These are phyloP conservation scores for Urocitellus parryii DNA, from an alignment of 2,113 vertebrate species.

Conservation along the genomic window DNA sequence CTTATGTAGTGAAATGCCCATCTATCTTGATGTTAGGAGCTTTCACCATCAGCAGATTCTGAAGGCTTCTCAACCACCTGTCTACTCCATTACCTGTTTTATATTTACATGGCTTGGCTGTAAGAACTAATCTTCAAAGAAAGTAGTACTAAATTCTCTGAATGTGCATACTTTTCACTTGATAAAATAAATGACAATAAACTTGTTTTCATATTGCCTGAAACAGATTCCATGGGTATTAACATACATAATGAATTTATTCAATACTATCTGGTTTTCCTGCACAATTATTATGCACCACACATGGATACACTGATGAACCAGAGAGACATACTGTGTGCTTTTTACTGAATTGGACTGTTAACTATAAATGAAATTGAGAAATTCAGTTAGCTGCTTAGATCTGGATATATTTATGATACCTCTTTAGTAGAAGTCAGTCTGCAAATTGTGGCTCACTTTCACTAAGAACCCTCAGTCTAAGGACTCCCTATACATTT, in stretches of 20 bases:
- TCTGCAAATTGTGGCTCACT: not conserved
- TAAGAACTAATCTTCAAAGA: conserved; percentile 34
- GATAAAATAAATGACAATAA: conserved; percentile 53
- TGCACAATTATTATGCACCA: not conserved
- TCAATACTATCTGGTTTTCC: not conserved
- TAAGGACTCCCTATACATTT: not conserved
- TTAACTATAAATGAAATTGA: conserved; percentile 26
- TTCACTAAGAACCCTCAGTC: conserved; percentile 25
- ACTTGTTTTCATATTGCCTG: not conserved
- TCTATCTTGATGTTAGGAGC: not conserved
- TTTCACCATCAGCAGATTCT: not conserved
- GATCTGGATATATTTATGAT: not conserved
- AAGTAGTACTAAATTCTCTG: not conserved
- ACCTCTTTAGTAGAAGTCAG: not conserved
- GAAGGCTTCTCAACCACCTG: no score
- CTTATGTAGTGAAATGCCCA: not conserved
- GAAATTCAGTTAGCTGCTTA: not conserved
- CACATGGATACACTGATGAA: not conserved
- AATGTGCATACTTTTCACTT: not conserved
- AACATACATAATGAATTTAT: not conserved
- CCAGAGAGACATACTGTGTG: not conserved
- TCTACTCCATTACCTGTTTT: not conserved
- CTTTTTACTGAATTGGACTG: not conserved
- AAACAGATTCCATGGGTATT: not conserved
- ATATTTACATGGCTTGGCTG: not conserved